These are phyloP conservation scores for Caenorhabditis wallacei DNA, from an alignment of 2,888 invertebrate genomes.

Conservation along the genomic window DNA sequence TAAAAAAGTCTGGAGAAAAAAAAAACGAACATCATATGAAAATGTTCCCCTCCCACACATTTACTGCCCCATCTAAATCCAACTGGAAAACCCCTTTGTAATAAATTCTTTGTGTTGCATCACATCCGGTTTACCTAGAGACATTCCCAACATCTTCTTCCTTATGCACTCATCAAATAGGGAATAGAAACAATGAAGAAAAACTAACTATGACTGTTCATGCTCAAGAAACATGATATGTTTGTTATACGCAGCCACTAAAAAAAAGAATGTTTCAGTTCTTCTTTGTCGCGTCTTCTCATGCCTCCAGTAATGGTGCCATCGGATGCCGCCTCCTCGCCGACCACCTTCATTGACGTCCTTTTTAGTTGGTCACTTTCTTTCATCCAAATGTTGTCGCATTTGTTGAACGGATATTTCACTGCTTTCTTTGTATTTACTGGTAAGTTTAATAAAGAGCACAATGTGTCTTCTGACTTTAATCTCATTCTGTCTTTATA, in stretches of 20 bases:
- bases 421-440: slow-evolving; percentile 80
- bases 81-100: neutral
- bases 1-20: neutral
- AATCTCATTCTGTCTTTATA: neutral
- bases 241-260: slow-evolving; percentile 45
- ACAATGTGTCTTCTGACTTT: neutral
- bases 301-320: slow-evolving; percentile 58
- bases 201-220: slow-evolving; percentile 32
- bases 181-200: neutral
- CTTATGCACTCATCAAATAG: slow-evolving; percentile 59
- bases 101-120: slow-evolving; percentile 29
- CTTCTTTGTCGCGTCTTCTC: slow-evolving; percentile 47
- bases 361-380: slow-evolving; percentile 52
- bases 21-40: neutral
- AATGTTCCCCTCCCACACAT: neutral
- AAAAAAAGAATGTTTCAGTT: slow-evolving; percentile 48
- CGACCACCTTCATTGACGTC: slow-evolving; percentile 61
- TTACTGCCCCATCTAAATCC: too few species aligned
- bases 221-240: slow-evolving; percentile 51
- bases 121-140: slow-evolving; percentile 46
- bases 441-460: slow-evolving; percentile 40
- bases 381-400: slow-evolving; percentile 77
- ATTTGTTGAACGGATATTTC: slow-evolving; percentile 81
- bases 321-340: slow-evolving; percentile 56
- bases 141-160: slow-evolving; percentile 41